Percentiles rank a stretch among this genome's conserved stretches.
Evolutionary conservation across 1,140 invertebrate species (phyloP).

Genomic region (Pseudomyrmex pallidus): DNA sequence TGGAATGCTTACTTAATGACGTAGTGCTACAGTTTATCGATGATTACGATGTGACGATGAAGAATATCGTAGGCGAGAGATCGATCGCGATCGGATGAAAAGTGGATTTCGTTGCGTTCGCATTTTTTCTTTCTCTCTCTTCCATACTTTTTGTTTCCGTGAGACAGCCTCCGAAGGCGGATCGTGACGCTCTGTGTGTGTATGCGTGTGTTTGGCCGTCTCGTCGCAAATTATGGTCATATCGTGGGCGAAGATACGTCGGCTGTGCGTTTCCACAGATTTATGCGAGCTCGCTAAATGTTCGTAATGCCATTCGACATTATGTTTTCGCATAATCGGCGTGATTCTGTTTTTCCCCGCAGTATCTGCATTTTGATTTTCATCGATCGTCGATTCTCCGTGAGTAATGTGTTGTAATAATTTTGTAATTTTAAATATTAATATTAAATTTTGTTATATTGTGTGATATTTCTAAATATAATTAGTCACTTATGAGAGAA

Average conservation of each 20-base stretch:
- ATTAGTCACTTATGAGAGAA: slow-evolving; percentile 6
- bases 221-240: slow-evolving; percentile 24
- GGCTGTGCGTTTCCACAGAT: slow-evolving; percentile 49
- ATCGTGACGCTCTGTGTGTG: slow-evolving; percentile 16
- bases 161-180: slow-evolving; percentile 34
- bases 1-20: slow-evolving; percentile 57
- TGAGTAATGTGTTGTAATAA: slow-evolving; percentile 58
- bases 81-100: slow-evolving; percentile 33
- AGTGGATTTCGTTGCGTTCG: slow-evolving; percentile 4
- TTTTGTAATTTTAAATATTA: slow-evolving; percentile 27
- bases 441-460: background rate
- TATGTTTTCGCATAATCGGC: slow-evolving; percentile 59
- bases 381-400: slow-evolving; percentile 19
- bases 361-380: slow-evolving; percentile 56
- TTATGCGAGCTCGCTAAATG: slow-evolving; percentile 61
- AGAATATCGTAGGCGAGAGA: slow-evolving; percentile 37
- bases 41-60: slow-evolving; percentile 35
- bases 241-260: slow-evolving; percentile 54
- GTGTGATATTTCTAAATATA: background rate
- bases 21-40: slow-evolving; percentile 49
- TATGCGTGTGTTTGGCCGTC: slow-evolving; percentile 41
- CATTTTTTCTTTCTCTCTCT: slow-evolving; percentile 12
- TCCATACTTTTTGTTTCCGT: slow-evolving; percentile 47
- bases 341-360: slow-evolving; percentile 28
- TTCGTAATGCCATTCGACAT: slow-evolving; percentile 57